Evolutionary conservation across 2,113 vertebrate genomes (phyloP), one percentile per base, ranked within the genome.

Genomic region (Nycticebus coucang): DNA sequence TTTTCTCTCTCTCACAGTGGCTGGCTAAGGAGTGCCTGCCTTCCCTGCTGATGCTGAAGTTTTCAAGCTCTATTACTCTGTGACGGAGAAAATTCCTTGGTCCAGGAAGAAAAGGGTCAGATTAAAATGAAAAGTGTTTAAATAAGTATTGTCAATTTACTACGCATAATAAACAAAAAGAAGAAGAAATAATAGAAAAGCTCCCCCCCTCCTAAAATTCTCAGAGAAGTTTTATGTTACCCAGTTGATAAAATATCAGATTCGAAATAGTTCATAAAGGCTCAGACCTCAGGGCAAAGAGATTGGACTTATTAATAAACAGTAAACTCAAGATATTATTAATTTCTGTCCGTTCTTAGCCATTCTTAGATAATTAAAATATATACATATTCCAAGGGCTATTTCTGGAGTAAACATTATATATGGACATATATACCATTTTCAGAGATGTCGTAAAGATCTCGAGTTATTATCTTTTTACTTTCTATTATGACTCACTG

Each of bases 1-100:
- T 99, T 99, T 98, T 98, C 98, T 98, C 98, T 99, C 98, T 99
- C 98, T 98, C 98, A 98, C 98, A 98, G 98, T 99, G 98, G 98
- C 98, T 98, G 98, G 98, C 98, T 98, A 98, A 98, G 98, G 98
- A 98, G 98, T 97, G 98, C 98, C 93, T 98, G 97, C 98, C 98
- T 98, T 99, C 98, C 98, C 98, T 98, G 98, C 99, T 99, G 98
- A 98, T 98, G 98, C 98, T 98, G 98, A 97, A 98, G 98, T 98
- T 98, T 99, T 99, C 98, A 98, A 98, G 98, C 98, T 98, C 98
- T 98, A 98, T 98, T 98, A 98, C 98, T 98, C 98, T 98, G 98
- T 99, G 98, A 98, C 81, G 77, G 98, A 98, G 97, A 98, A 98
- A 98, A 98, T 98, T 98, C 98, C 98, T 98, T 98, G 95, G 98